Base-by-base conservation (phyloP, 1,140 invertebrate genomes). In the Nixonia krombeini region DNA sequence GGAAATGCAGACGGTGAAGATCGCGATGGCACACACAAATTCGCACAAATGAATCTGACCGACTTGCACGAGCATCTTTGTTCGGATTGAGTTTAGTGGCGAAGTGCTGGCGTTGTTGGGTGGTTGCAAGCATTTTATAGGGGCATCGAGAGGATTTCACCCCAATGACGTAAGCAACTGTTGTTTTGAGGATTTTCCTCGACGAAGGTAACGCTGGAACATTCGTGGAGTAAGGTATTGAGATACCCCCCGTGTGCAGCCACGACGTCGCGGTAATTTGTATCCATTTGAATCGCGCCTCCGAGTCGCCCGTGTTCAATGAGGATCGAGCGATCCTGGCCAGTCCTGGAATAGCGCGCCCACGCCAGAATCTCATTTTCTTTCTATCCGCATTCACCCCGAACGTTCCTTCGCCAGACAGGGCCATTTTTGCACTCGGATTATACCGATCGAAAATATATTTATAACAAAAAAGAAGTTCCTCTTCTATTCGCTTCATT, bases 211-310 rank as follows among this genome's bases (percentile, higher is more conserved):
- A 49, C 40, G 42, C 10, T 7, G 2, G 35, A 26, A 52, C 42
- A 42, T 12, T 23, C 12, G 5, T 25, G 15, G 35, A 17, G 12
- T 18, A 38, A 26, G 9, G 37, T 15, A 71, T 66, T 56, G 55
- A 51, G 58, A 61, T 62, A 65, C 72, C 73, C 74, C 74, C 72
- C 56, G 61, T 51, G 63, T 61, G 52, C 52, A 62, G 66, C 70
- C 70, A 52, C 71, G 66, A 72, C 70, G 64, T 37, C 50, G 31
- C 41, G 42, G 59, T 74, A 61, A 84, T 84, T 84, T 73, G 75
- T 85, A 76, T 84, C 74, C 73, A 84, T 84, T 84, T 78, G 23
- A 47, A 57, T 62, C 62, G 67, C 70, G 79, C 76, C 76, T 70
- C 23, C 41, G 45, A 74, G 70, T 77, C 80, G 55, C 76, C 78